Conservation (phyloP, 2,888 invertebrate genomes). For the Dasysyrphus albostriatus region DNA sequence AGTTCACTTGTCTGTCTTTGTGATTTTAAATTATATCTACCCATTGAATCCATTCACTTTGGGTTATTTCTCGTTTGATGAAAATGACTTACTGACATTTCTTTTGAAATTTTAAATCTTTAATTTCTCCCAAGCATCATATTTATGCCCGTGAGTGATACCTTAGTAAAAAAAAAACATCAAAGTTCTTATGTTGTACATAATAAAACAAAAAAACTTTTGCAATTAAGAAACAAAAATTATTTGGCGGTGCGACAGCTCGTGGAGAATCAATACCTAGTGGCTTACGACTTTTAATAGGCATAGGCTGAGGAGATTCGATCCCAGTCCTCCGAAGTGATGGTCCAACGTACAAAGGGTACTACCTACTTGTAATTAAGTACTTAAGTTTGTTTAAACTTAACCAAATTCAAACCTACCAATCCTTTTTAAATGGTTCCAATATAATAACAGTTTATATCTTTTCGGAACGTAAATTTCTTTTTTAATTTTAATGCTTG, state of each 20-base stretch:
- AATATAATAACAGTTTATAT: neutral
- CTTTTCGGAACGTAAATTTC: neutral
- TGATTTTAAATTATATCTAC: neutral
- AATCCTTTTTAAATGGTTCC: neutral
- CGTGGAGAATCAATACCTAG: too few species aligned
- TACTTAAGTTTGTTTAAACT: neutral
- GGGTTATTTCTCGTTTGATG: neutral
- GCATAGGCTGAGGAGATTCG: too few species aligned
- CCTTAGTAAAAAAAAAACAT: neutral
- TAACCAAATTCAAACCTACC: neutral
- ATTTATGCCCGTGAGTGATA: neutral
- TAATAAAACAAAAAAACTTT: neutral
- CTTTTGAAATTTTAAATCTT: conserved; percentile 8
- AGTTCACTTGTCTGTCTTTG: neutral
- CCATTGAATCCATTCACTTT: neutral
- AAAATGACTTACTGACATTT: neutral
- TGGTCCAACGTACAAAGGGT: too few species aligned
- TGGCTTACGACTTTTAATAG: too few species aligned
- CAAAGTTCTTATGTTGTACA: neutral
- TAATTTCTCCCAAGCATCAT: neutral
- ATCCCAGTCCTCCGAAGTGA: too few species aligned
- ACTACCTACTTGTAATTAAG: neutral
- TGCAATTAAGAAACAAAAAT: neutral
- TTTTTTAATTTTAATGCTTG: neutral
- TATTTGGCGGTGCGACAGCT: too few species aligned